Conservation (phyloP, 2,888 invertebrate species). For the Ligdia adustata region DNA sequence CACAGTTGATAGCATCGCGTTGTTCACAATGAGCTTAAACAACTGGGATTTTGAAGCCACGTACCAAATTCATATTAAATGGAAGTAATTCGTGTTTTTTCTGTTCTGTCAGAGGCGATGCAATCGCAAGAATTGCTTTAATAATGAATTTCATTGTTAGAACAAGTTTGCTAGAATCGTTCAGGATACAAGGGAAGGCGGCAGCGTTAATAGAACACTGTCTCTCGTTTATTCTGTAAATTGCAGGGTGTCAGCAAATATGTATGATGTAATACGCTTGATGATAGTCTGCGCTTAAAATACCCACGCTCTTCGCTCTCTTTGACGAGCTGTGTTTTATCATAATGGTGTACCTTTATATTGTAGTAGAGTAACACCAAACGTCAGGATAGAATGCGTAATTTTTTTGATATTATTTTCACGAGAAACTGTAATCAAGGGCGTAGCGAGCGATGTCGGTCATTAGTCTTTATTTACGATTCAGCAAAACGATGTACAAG, state of each 20-base stretch:
- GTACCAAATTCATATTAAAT: constrained; percentile 44
- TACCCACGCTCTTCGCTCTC: constrained; percentile 30
- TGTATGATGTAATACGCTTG: constrained; percentile 27
- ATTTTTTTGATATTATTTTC: constrained; percentile 62
- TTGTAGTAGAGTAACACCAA: constrained; percentile 37
- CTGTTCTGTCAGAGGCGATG: constrained; percentile 43
- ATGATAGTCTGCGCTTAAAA: constrained; percentile 28
- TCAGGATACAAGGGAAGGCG: constrained; percentile 31
- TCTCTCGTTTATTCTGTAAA: constrained; percentile 15
- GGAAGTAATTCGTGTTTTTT: constrained; percentile 51
- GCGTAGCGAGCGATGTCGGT: constrained; percentile 26
- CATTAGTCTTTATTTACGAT: constrained; percentile 62
- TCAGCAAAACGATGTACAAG: constrained; percentile 58
- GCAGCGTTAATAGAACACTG: constrained; percentile 10
- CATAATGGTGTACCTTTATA: constrained; percentile 39
- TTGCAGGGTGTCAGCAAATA: constrained; percentile 26
- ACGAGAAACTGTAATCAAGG: constrained; percentile 38
- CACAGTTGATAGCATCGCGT: constrained; percentile 65
- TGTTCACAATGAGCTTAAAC: constrained; percentile 57
- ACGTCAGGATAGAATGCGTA: constrained; percentile 53
- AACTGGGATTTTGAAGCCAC: constrained; percentile 58
- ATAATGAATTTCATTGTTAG: constrained; percentile 35
- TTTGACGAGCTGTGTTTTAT: constrained; percentile 38
- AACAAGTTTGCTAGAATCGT: constrained; percentile 30
- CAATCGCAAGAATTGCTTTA: constrained; percentile 38